Percentiles rank a stretch among this genome's conserved stretches.
Conservation (phyloP, 2,113 vertebrate genomes). For the Neofelis nebulosa region DNA sequence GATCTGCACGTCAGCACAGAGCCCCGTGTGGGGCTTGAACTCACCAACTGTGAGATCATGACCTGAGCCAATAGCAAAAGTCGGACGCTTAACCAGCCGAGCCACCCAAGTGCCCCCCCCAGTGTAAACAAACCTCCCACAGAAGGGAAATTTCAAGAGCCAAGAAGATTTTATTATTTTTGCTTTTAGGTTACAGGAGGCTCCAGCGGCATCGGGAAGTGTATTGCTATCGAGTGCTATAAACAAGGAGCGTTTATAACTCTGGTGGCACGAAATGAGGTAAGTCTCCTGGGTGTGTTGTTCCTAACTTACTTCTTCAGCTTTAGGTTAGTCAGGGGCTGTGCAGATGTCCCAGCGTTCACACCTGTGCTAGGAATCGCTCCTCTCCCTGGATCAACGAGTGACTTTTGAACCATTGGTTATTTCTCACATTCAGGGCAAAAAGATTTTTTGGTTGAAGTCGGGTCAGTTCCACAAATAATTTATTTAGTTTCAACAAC, state of each 20-base stretch:
- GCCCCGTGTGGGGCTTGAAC: too few relatives aligned
- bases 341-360: fast-evolving
- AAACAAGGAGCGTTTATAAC: constrained; percentile 98
- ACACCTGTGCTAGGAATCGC: background rate
- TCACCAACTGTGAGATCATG: too few relatives aligned
- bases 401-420: background rate
- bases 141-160: background rate
- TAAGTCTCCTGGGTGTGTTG: constrained; percentile 76
- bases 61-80: too few relatives aligned
- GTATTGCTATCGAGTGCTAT: constrained; percentile 95
- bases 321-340: fast-evolving
- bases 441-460: background rate
- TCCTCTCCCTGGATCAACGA: background rate
- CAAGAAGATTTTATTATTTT: background rate
- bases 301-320: background rate
- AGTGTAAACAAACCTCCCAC: background rate
- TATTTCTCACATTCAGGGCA: background rate
- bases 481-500: background rate
- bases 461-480: background rate
- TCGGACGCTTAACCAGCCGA: too few relatives aligned
- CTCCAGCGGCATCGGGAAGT: constrained; percentile 98
- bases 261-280: constrained; percentile 96
- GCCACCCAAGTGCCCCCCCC: too few relatives aligned
- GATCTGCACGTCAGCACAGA: too few relatives aligned
- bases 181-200: constrained; percentile 94